Percentiles rank a stretch among this genome's conserved stretches.
phyloP scores from a whole-genome alignment of 2,888 invertebrate species.

The Exephanes ischioxanthus region DNA sequence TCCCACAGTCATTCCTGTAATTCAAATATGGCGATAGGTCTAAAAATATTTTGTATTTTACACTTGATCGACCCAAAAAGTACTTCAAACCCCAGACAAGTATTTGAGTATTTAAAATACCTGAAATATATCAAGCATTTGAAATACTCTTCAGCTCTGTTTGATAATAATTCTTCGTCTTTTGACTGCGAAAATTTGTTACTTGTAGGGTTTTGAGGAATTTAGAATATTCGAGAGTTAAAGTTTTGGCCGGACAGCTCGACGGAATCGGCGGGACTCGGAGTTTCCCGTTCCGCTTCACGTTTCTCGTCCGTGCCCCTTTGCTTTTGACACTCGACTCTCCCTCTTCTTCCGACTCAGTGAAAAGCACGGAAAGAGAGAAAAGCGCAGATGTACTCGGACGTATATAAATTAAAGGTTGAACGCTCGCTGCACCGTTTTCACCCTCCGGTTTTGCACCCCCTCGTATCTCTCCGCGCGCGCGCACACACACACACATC shows the following conservation, averaged over 20 bases:
- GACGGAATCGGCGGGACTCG: background rate
- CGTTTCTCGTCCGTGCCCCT: background rate
- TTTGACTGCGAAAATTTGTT: background rate
- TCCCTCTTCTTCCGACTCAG: conserved; percentile 20
- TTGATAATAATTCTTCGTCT: background rate
- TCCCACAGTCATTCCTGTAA: no score
- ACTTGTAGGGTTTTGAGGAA: background rate
- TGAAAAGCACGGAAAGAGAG: conserved; percentile 11
- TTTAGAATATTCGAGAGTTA: background rate
- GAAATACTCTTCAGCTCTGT: no score
- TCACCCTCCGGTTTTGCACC: conserved; percentile 12
- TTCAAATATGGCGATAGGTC: no score
- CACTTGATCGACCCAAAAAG: no score
- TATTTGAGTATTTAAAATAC: no score
- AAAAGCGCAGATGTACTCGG: conserved; percentile 14
- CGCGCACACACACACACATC: background rate
- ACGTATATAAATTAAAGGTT: conserved; percentile 28
- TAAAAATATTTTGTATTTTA: no score
- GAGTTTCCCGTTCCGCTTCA: conserved; percentile 7
- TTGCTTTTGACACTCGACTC: conserved; percentile 15
- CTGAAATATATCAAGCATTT: no score
- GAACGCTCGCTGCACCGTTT: conserved; percentile 22
- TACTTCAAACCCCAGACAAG: no score
- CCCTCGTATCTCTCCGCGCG: background rate
- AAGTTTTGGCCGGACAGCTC: conserved; percentile 1